Base-by-base conservation (phyloP, 30 jellyfish, hydroid and myxozoan species). In the Aurelia sp. region DNA sequence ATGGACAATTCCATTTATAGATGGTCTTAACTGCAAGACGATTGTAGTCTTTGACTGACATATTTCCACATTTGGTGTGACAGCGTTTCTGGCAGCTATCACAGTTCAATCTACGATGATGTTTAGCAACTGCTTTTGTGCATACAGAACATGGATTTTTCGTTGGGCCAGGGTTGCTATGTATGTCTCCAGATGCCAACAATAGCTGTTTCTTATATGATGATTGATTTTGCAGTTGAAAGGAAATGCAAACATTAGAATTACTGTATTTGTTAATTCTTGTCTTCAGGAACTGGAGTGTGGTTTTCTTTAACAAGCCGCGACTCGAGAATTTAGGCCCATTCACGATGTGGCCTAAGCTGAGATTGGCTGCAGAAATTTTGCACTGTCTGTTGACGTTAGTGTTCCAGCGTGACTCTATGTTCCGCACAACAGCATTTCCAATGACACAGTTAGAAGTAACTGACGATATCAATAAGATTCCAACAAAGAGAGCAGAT, bases 31-130 rank as follows among this genome's bases (percentile, higher is more conserved):
- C 71, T 61, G 71, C 71, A 61, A 61, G 71, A 4, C 71, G 71
- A 61, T 61, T 61, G 71, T 61, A 61, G 71, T 61, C 71, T 61
- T 61, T 61, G 71, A 61, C 71, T 61, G 71, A 61, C 71, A 61
- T 31, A 61, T 61, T 61, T 61, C 71, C 71, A 61, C 23, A 61
- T 61, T 61, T 61, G 71, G 12, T 61, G 71, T 61, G 71, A 61
- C 71, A 11, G 71, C 71, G 71, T 61, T 61, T 61, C 71, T 61
- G 71, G 23, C 71, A 61, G 13, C 71, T 61, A 9, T 61, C 71
- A 11, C 71, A 61, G 12, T 61, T 61, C 71, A 61, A 61, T 61
- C 71, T 61, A 61, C 71, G 71, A 61, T 61, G 71, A 61, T 61
- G 71, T 3, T 61, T 9, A 61, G 71, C 71, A 61, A 61, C 71